phyloP scores from a whole-genome alignment of 2,888 invertebrate genomes.

The Tupiocoris notatus region DNA sequence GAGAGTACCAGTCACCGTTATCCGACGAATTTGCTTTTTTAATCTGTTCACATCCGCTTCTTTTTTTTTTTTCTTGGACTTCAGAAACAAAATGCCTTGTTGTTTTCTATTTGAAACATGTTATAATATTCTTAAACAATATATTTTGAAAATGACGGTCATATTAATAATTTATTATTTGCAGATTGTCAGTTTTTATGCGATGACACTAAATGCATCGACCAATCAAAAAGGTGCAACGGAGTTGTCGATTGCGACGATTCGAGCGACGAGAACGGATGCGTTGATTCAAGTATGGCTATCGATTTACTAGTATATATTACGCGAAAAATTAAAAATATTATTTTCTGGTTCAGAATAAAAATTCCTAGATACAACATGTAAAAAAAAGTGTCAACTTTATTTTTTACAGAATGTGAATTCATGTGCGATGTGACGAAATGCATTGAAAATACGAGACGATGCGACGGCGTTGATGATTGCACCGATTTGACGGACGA shows the following conservation, averaged over 20 bases:
- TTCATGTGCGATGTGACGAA: constrained; percentile 36
- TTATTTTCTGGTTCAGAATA: too few species aligned
- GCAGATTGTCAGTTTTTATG: constrained; percentile 31
- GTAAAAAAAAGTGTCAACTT: too few species aligned
- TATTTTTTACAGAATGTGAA: constrained; percentile 19
- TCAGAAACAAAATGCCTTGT: too few species aligned
- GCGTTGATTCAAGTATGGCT: constrained; percentile 11
- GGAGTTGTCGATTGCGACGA: constrained; percentile 27
- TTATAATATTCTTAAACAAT: not conserved
- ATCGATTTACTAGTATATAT: too few species aligned
- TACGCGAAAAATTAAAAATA: too few species aligned
- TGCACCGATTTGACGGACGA: constrained; percentile 32
- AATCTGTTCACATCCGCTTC: too few species aligned
- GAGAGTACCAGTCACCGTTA: too few species aligned
- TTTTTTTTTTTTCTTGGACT: too few species aligned
- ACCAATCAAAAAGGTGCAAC: constrained; percentile 20
- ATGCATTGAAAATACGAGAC: constrained; percentile 35
- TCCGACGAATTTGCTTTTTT: too few species aligned
- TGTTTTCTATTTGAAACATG: not conserved
- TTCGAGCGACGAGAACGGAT: constrained; percentile 32
- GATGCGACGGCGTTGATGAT: constrained; percentile 35
- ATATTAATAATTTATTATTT: not conserved
- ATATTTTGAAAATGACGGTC: not conserved
- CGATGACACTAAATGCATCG: constrained; percentile 24
- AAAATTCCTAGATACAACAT: too few species aligned